Percentiles rank a stretch among this genome's conserved stretches.
These are phyloP conservation scores for Acrossocheilus wenchowensis DNA, from an alignment of 2,797 vertebrate species.

Conservation along the genomic window DNA sequence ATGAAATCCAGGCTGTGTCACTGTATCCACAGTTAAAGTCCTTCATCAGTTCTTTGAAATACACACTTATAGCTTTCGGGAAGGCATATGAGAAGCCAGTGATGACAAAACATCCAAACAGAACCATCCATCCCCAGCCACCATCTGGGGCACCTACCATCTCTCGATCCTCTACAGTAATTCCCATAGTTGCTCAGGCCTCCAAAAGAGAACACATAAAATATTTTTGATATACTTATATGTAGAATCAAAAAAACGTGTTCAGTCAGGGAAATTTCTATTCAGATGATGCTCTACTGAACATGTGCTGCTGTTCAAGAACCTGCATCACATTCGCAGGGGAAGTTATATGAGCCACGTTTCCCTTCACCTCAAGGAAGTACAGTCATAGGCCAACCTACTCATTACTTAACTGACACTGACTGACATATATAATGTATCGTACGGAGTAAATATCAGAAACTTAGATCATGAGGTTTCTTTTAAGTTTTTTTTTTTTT, in stretches of 20 bases:
- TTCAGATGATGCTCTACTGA: background rate
- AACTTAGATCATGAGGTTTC: background rate
- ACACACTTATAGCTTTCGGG: conserved; percentile 84
- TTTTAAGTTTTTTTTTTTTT: background rate
- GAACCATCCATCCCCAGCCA: conserved; percentile 82
- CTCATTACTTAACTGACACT: background rate
- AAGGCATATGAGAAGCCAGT: conserved; percentile 84
- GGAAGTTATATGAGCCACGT: background rate
- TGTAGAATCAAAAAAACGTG: background rate
- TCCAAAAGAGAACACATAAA: conserved; percentile 11
- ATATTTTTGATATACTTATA: background rate
- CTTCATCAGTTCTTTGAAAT: conserved; percentile 82
- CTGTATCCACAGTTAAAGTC: conserved; percentile 83
- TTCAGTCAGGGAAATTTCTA: background rate
- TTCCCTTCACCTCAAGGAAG: background rate
- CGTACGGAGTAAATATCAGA: background rate
- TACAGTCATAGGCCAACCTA: background rate
- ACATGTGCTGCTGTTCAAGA: background rate
- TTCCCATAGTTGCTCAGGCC: conserved; percentile 42
- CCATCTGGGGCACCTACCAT: conserved; percentile 75
- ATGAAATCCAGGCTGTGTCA: conserved; percentile 84
- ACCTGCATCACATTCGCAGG: background rate
- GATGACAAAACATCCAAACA: conserved; percentile 80
- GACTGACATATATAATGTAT: background rate
- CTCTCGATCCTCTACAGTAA: conserved; percentile 23